Percentiles rank a stretch among this genome's conserved stretches.
Conservation (phyloP, 2,113 vertebrate genomes). For the Platichthys flesus region DNA sequence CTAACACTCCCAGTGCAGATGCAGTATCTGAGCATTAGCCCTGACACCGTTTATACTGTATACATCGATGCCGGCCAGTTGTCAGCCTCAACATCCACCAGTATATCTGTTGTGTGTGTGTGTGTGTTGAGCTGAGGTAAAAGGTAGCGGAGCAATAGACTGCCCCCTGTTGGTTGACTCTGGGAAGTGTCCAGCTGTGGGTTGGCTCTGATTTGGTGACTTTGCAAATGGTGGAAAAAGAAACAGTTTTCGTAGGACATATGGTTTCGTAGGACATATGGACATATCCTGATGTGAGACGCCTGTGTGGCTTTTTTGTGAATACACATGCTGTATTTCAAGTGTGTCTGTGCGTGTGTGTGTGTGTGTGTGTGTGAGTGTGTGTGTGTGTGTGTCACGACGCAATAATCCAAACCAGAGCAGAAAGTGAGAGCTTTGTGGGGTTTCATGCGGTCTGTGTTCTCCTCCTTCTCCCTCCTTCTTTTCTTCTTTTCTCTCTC, state of each 20-base stretch:
- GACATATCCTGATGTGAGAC: background rate
- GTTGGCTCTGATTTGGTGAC: conserved; percentile 12
- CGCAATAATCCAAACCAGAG: conserved; percentile 44
- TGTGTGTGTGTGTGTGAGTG: background rate
- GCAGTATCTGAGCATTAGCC: background rate
- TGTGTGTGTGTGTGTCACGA: background rate
- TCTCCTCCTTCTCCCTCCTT: background rate
- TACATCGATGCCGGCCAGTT: conserved; percentile 1
- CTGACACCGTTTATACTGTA: background rate
- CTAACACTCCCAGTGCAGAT: conserved; percentile 5
- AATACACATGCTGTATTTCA: background rate
- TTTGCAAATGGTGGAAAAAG: conserved; percentile 38
- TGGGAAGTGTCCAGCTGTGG: conserved; percentile 18
- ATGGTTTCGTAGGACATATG: background rate
- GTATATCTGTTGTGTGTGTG: conserved; percentile 6
- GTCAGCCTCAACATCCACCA: background rate
- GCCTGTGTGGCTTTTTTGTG: background rate
- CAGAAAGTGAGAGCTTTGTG: conserved; percentile 14
- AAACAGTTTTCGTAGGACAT: background rate
- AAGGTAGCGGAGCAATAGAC: conserved; percentile 60
- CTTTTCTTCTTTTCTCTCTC: background rate
- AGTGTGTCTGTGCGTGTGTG: conserved; percentile 1
- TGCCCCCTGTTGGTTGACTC: conserved; percentile 76
- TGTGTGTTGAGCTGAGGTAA: conserved; percentile 18
- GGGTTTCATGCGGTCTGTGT: background rate